Evolutionary conservation across 2,797 vertebrate species (phyloP), one percentile per base, ranked within the genome.

Genomic region (Hirundo rustica): DNA sequence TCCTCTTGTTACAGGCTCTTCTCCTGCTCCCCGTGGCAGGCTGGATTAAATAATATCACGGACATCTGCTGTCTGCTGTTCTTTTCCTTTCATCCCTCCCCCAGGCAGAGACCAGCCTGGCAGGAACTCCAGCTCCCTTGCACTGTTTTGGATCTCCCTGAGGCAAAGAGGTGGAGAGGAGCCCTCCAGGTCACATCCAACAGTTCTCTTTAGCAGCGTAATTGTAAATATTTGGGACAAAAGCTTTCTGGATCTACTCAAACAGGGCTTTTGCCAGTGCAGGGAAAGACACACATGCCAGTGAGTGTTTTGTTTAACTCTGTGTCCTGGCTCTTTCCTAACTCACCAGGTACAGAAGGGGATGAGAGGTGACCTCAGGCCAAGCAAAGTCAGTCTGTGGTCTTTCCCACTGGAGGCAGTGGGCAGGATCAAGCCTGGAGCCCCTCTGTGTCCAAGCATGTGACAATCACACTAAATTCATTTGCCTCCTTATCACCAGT

Each of bases 141-240:
- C 50, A 54, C 74, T 85, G 81, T 83, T 94, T 80, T 85, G 68
- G 61, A 89, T 64, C 60, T 85, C 78, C 78, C 68, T 74, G 36
- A 85, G 81, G 84, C 74, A 44, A 57, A 77, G 61, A 89, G 72
- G 86, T 95, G 72, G 54, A 92, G 91, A 92, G 50, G 65, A 91
- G 67, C 54, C 73, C 75, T 55, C 45, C 68, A 74, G 85, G 81
- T 92, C 92, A 93, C 36, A 93, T 50, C 80, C 10, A 0, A 65
- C 74, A 71, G 80, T 21, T 96, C 86, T 78, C 91, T 95, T 94
- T 48, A 95, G 89, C 74, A 81, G 45, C 0, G 0, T 47, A 68
- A 65, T 67, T 93, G 81, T 93, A 92, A 96, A 94, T 96, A 89
- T 92, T 96, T 95, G 86, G 68, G 85, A 91, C 76, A 86, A 88